Evolutionary conservation across 2,797 vertebrate species (phyloP).

Genomic region (Crenichthys baileyi): DNA sequence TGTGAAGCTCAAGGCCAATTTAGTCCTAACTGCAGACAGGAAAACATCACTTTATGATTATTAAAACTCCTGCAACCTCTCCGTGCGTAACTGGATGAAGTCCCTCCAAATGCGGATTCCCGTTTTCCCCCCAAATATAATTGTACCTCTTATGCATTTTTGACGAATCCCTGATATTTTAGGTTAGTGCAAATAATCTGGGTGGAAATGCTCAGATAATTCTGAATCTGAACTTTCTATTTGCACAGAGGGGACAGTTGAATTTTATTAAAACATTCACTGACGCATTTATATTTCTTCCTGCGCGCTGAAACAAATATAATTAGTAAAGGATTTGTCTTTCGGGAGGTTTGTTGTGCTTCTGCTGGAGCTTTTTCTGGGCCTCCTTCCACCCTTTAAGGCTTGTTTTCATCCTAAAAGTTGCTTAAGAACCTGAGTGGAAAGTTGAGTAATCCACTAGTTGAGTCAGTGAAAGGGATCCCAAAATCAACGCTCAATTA

Average conservation of each 20-base stretch:
- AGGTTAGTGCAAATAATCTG: not conserved
- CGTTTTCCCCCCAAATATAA: not conserved
- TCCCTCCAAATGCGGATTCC: not conserved
- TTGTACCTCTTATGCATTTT: not conserved
- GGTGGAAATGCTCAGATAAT: not conserved
- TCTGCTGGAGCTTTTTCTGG: not conserved
- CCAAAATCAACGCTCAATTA: conserved; percentile 81
- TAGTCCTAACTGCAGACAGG: not conserved
- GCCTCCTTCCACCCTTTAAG: too few species aligned
- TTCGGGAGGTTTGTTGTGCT: not conserved
- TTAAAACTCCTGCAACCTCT: conserved; percentile 15
- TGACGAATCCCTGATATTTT: not conserved
- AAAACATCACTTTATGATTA: conserved; percentile 15
- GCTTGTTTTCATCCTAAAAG: not conserved
- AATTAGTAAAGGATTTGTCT: not conserved
- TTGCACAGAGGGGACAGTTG: not conserved
- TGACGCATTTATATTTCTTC: not conserved
- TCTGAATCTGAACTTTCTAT: not conserved
- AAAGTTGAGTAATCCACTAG: conserved; percentile 59
- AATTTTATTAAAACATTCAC: not conserved
- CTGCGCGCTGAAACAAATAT: not conserved
- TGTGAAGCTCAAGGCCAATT: not conserved
- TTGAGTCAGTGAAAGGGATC: conserved; percentile 80
- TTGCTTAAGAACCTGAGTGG: conserved; percentile 28
- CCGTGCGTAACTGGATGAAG: conserved; percentile 32